A percentile compares a stretch with the other conserved stretches of the same genome.
Evolutionary conservation across 2,797 vertebrate genomes (phyloP).

Genomic region (Chaetophractus vellerosus): DNA sequence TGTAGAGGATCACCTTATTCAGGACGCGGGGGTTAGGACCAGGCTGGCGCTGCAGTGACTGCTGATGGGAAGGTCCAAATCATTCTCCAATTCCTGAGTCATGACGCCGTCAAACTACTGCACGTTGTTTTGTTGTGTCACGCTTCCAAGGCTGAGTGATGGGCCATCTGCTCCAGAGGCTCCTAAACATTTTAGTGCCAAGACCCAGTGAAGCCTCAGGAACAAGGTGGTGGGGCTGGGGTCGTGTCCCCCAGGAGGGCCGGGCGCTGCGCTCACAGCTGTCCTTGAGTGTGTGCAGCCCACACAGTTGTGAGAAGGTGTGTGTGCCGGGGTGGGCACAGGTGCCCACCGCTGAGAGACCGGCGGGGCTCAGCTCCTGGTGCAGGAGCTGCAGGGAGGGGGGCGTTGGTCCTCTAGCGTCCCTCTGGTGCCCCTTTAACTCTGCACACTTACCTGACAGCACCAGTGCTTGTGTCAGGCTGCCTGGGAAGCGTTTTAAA

Average conservation of each 20-base stretch:
- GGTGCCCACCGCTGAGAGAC: conserved; percentile 33
- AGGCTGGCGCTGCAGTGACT: too few relatives aligned
- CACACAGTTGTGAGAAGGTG: conserved; percentile 36
- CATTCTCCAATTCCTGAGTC: conserved; percentile 80
- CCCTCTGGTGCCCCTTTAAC: background rate
- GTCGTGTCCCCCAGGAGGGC: background rate
- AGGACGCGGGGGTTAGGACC: too few relatives aligned
- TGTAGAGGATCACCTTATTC: too few relatives aligned
- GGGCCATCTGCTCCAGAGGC: background rate
- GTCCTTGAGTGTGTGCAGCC: conserved; percentile 17
- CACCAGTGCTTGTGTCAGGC: conserved; percentile 8
- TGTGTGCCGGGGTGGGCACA: conserved; percentile 56
- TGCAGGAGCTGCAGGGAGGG: background rate
- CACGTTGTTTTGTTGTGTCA: conserved; percentile 53
- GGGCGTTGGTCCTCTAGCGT: background rate
- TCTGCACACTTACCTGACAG: background rate
- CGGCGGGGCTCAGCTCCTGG: background rate
- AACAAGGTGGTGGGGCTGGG: background rate
- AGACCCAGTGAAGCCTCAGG: conserved; percentile 48
- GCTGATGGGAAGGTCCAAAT: conserved; percentile 59
- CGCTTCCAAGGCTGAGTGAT: conserved; percentile 19
- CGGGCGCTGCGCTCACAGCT: background rate
- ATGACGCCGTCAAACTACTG: conserved; percentile 64
- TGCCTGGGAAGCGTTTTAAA: conserved; percentile 58
- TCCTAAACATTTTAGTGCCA: conserved; percentile 21